These are phyloP conservation scores for Champsocephalus esox DNA, from an alignment of 2,797 vertebrate genomes.

Conservation along the genomic window DNA sequence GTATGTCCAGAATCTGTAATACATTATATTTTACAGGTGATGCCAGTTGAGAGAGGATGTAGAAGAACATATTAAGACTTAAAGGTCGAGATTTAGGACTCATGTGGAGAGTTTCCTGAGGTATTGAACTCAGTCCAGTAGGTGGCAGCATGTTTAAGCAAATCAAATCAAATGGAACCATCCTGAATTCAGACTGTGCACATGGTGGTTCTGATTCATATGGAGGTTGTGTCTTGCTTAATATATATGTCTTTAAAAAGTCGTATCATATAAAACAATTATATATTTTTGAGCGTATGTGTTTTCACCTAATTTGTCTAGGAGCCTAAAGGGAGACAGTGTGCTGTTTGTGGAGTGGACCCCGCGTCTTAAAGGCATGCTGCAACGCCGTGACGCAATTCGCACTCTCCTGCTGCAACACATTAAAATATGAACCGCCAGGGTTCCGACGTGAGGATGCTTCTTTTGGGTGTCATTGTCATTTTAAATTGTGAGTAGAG, in stretches of 20 bases:
- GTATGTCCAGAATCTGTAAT: too few relatives aligned
- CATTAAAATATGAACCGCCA: constrained; percentile 58
- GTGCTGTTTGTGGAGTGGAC: constrained; percentile 43
- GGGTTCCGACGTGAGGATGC: constrained; percentile 21
- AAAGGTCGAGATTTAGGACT: not conserved
- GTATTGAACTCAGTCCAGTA: constrained; percentile 43
- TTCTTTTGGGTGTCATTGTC: constrained; percentile 15
- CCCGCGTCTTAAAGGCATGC: constrained; percentile 47
- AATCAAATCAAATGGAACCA: constrained; percentile 25
- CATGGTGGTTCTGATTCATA: constrained; percentile 9
- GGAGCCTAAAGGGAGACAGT: not conserved
- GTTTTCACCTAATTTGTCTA: not conserved
- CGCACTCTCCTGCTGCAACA: constrained; percentile 65
- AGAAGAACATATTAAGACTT: not conserved
- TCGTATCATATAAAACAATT: too few relatives aligned
- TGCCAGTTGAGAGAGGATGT: not conserved
- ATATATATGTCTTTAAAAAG: too few relatives aligned
- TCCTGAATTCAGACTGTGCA: constrained; percentile 18
- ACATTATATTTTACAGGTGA: not conserved
- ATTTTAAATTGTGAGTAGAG: constrained; percentile 22
- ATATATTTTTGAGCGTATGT: fast-evolving
- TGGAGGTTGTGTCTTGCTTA: not conserved
- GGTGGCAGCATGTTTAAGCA: constrained; percentile 60
- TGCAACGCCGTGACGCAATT: constrained; percentile 76
- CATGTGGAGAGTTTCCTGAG: constrained; percentile 1